A percentile compares a stretch with the other conserved stretches of the same genome.
Evolutionary conservation across 2,888 invertebrate species (phyloP).

Genomic region (Barypeithes pellucidus): DNA sequence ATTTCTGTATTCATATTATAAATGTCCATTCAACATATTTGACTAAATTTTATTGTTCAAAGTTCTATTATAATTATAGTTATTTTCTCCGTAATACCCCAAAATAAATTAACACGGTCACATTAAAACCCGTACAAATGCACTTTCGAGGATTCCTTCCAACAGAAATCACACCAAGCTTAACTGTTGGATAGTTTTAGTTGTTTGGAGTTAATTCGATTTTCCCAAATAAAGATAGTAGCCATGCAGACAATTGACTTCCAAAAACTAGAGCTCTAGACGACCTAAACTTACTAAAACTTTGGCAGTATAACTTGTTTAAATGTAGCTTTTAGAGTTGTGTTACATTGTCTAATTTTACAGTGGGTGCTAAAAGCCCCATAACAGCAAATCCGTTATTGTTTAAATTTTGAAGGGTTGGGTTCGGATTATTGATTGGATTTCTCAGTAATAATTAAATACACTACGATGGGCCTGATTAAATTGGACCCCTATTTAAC

Average conservation of each 20-base stretch:
- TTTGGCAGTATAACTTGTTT: constrained; percentile 50
- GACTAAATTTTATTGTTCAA: not conserved
- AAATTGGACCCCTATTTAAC: too few species aligned
- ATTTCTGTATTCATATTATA: too few species aligned
- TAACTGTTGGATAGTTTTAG: constrained; percentile 55
- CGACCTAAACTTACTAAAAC: constrained; percentile 46
- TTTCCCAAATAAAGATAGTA: constrained; percentile 54
- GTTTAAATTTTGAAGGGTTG: not conserved
- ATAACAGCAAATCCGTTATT: not conserved
- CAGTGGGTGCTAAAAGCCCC: constrained; percentile 5
- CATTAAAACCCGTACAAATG: constrained; percentile 52
- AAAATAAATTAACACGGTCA: constrained; percentile 53
- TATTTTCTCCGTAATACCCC: constrained; percentile 42
- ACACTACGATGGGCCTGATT: too few species aligned
- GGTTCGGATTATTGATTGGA: not conserved
- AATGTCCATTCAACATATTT: too few species aligned
- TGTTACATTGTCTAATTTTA: constrained; percentile 19
- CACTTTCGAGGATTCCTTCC: constrained; percentile 54
- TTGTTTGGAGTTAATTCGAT: constrained; percentile 56
- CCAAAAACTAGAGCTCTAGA: constrained; percentile 49
- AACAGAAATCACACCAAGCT: constrained; percentile 54
- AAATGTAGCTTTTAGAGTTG: constrained; percentile 49
- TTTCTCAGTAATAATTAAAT: too few species aligned
- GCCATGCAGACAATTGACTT: constrained; percentile 56
- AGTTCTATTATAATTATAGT: constrained; percentile 49